Percentiles rank a stretch among this genome's conserved stretches.
Conservation (phyloP, 2,797 vertebrate genomes). For the Spheniscus humboldti region DNA sequence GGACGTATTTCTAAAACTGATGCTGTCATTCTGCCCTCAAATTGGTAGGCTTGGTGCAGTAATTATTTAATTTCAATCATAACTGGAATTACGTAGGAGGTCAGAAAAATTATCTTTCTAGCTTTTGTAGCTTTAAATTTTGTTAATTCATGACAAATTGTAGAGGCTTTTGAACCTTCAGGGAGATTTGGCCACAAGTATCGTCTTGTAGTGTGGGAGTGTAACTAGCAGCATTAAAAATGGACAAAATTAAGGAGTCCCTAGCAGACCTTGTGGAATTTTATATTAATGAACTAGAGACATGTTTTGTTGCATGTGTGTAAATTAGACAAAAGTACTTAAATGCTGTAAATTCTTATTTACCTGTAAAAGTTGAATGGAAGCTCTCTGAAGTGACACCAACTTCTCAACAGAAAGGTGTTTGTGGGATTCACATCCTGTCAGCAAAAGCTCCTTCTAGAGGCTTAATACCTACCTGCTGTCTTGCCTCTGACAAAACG, state of each 20-base stretch:
- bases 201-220: rapidly evolving
- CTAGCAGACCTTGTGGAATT: neutral
- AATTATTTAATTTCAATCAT: neutral
- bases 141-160: neutral
- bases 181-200: neutral
- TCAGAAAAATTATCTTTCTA: neutral
- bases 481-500: neutral
- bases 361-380: neutral
- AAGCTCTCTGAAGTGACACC: neutral
- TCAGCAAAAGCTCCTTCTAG: neutral
- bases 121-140: neutral
- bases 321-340: neutral
- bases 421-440: neutral
- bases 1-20: neutral
- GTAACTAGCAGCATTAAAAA: neutral
- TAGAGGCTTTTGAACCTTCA: neutral
- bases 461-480: neutral
- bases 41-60: neutral
- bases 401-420: neutral
- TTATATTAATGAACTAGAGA: neutral
- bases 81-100: neutral
- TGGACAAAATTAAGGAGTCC: neutral
- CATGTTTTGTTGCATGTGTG: neutral
- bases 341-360: neutral
- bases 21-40: neutral